Evolutionary conservation across 2,113 vertebrate genomes (phyloP), one percentile per base, ranked within the genome.

Genomic region (Tricholaema leucomelas): DNA sequence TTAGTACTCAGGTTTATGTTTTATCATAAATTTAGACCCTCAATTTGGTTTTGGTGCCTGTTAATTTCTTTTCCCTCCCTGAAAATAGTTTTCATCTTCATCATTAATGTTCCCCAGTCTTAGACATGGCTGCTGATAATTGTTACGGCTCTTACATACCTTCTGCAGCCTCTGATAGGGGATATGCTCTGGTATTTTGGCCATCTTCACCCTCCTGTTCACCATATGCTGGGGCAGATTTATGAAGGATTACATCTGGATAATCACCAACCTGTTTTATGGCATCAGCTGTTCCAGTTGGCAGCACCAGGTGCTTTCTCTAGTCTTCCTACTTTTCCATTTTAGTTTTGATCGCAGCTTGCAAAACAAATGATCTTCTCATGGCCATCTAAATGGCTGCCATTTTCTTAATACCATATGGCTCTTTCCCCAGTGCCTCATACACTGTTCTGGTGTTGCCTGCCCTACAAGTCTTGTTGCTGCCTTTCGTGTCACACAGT

Each of bases 211-310:
- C 79, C 56, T 94, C 55, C 55, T 70, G 55, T 79, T 93, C 56
- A 66, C 77, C 74, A 33, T 92, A 85, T 94, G 85, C 63, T 85
- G 76, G 72, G 61, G n/a, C 72, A 88, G 80, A 88, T 94, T 85
- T 92, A 87, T 77, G 85, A 80, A 77, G 66, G 38, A 74, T 80
- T 92, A 52, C 73, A 93, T 91, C 77, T 88, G 55, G 44, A 40
- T 91, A 82, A 95, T 94, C 74, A 87, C 82, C 54, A 95, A 63
- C 87, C 74, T 85, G 82, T 21, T 90, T 95, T 88, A 82, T 90
- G 92, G 44, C 44, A 88, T 93, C 90, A 89, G 71, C 82, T 90
- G 79, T 74, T 92, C 67, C 74, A 81, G 33, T 48, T 90, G 94
- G 87, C 87, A 94, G 88, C 59, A 52, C 77, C 67, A 87, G 89